A percentile compares a stretch with the other conserved stretches of the same genome.
Evolutionary conservation across 1,140 invertebrate species (phyloP).

Genomic region (Sycophila sp.): DNA sequence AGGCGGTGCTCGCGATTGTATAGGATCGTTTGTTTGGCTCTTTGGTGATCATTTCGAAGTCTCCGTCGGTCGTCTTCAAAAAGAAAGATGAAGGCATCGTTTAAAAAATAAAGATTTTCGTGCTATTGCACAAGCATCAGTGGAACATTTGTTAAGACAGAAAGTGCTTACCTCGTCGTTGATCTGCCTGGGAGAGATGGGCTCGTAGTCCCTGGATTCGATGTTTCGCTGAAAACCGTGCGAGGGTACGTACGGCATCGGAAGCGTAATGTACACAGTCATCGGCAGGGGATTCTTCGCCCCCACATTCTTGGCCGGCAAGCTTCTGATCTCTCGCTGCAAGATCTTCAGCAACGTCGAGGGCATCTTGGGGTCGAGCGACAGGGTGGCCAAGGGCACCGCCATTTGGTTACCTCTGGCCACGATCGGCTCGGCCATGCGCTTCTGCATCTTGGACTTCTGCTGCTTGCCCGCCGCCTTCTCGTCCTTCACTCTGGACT

Average conservation of each 20-base stretch:
- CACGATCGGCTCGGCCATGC: neutral
- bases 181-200: neutral
- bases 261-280: conserved; percentile 59
- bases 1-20: too few relatives aligned
- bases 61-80: neutral
- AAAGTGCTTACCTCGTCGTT: conserved; percentile 17
- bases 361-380: neutral
- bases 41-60: neutral
- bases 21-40: neutral
- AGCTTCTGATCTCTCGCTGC: conserved; percentile 46
- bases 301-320: conserved; percentile 48
- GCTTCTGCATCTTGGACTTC: neutral
- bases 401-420: neutral
- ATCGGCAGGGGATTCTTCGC: conserved; percentile 54
- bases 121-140: too few relatives aligned
- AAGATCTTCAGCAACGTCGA: neutral
- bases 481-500: neutral
- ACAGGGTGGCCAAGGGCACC: neutral
- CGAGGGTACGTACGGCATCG: conserved; percentile 53
- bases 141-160: neutral
- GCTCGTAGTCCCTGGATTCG: neutral
- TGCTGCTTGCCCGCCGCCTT: neutral
- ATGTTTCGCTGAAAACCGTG: neutral
- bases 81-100: neutral
- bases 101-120: too few relatives aligned